Evolutionary conservation across 2,888 invertebrate genomes (phyloP).

Genomic region (Drosophila lacicola): DNA sequence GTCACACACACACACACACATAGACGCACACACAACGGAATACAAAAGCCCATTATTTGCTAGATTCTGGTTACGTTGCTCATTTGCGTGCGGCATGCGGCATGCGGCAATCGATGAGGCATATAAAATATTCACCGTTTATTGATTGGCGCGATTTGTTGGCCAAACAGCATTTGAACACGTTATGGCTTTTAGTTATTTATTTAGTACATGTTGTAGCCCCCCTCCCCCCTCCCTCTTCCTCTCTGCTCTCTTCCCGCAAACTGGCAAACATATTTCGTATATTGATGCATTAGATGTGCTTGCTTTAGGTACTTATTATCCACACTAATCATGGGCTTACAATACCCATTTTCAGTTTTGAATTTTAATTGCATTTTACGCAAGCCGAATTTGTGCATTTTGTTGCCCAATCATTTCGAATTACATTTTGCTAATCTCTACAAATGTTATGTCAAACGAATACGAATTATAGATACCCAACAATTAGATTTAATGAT

Average conservation of each 20-base stretch:
- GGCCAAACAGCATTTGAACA: conserved; percentile 25
- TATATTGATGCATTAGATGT: conserved; percentile 11
- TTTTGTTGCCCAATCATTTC: conserved; percentile 7
- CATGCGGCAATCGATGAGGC: conserved; percentile 33
- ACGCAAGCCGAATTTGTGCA: conserved; percentile 17
- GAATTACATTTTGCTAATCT: conserved; percentile 3
- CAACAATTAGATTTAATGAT: background rate
- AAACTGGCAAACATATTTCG: conserved; percentile 2
- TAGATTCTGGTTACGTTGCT: conserved; percentile 6
- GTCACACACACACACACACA: conserved; percentile 12
- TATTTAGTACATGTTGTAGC: conserved; percentile 8
- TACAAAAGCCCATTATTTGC: conserved; percentile 52
- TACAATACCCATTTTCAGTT: conserved; percentile 21
- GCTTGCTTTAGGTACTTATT: conserved; percentile 16
- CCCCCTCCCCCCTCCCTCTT: background rate
- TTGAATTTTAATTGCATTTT: conserved; percentile 23
- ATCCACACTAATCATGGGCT: conserved; percentile 16
- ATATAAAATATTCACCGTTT: conserved; percentile 45
- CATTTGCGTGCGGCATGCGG: conserved; percentile 12
- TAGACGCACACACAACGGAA: conserved; percentile 18
- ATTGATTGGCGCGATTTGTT: conserved; percentile 40
- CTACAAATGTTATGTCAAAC: background rate
- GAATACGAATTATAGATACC: background rate
- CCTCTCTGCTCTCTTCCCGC: too few relatives aligned
- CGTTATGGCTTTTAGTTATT: conserved; percentile 36